Base-by-base conservation (phyloP, 2,888 invertebrate species). In the Drosophila ezoana region DNA sequence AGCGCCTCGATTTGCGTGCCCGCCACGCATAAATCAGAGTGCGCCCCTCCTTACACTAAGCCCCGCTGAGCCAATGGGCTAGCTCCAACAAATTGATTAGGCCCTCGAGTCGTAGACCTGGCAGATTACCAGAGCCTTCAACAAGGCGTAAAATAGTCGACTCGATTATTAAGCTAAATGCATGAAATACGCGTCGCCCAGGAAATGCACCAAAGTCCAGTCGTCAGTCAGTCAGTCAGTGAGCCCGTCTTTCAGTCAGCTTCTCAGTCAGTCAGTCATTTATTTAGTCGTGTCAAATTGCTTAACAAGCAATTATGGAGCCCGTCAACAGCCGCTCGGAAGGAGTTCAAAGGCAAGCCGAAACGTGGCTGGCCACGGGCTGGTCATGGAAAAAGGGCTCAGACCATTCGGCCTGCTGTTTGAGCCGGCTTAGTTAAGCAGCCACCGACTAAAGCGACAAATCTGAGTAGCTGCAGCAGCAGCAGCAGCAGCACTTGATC, bases 1-100 rank as follows among this genome's bases (percentile, higher is more conserved):
- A 75, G 67, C 74, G 81, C 80, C 76, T 78, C 78, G 69, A 65
- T 84, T 91, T 90, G 91, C 91, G 90, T 91, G 91, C 79, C 76
- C 81, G 79, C 67, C 67, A 64, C 76, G 76, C 89, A 89, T 91
- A 91, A 91, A 90, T 91, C 89, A 89, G 85, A 73, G 69, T 6
- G 28, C 11, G n/a, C 28, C 3, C 44, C 43, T 3, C 11, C 11
- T 28, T 38, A 13, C 13, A 11, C 44, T 6, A 13, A 5, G 23
- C 23, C 4, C 9, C 16, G 13, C 20, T 18, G 1, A 5, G 40
- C n/a, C 33, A 14, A 10, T 18, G 14, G 35, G 11, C 48, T 38
- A 56, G 48, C 28, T 37, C 16, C 65, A 65, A 52, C 65, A 64
- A 81, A 83, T 76, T 79, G 74, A 79, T 76, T 82, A 74, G 54